Conservation (phyloP, 2,113 vertebrate genomes). For the Cavia porcellus region DNA sequence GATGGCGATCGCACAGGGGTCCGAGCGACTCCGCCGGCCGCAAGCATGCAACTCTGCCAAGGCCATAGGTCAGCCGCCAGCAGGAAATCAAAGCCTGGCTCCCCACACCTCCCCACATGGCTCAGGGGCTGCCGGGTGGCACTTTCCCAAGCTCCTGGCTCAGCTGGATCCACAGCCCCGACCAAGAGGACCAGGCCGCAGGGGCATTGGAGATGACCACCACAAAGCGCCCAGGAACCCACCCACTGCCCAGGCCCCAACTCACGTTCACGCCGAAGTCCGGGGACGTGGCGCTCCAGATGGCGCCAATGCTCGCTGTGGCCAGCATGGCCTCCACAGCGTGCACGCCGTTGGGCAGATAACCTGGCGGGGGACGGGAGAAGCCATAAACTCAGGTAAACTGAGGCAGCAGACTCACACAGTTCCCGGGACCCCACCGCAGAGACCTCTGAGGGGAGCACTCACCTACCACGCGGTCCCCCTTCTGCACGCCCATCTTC, state of each 20-base stretch:
- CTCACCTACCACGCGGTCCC: conserved; percentile 97
- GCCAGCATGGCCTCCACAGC: conserved; percentile 97
- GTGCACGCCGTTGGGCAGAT: conserved; percentile 94
- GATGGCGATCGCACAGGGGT: background rate
- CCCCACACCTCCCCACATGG: background rate
- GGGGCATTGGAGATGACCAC: background rate
- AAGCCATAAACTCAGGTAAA: background rate
- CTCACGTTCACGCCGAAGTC: conserved; percentile 98
- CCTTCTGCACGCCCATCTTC: conserved; percentile 94
- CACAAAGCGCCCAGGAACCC: background rate
- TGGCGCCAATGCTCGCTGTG: conserved; percentile 94
- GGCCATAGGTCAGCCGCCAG: background rate
- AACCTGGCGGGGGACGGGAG: conserved; percentile 87
- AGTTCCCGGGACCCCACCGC: background rate
- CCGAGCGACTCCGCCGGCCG: background rate
- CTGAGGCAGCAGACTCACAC: background rate
- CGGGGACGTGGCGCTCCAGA: conserved; percentile 97
- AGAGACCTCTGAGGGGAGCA: background rate
- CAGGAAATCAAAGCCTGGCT: background rate
- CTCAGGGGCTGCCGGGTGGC: accelerated
- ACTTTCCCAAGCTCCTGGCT: background rate
- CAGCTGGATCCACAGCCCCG: background rate
- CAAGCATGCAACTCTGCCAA: background rate
- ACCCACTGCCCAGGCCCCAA: background rate
- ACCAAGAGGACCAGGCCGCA: background rate